Base-by-base conservation (phyloP, 2,797 vertebrate genomes). In the Intellagama lesueurii region DNA sequence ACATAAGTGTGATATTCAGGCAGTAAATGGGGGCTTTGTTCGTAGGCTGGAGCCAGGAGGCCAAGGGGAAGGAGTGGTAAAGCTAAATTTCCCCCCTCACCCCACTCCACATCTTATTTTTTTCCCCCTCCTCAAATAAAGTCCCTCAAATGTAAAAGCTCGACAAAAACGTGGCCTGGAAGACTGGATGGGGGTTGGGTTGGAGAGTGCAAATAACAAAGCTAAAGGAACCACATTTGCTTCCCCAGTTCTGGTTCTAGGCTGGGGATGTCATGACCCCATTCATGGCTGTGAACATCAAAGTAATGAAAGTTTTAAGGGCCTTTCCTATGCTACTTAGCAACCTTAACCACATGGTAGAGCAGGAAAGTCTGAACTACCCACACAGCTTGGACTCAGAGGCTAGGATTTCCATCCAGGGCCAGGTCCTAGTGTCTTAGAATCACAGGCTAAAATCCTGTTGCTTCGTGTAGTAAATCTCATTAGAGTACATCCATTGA, bases 11-110 rank as follows among this genome's bases (percentile, higher is more conserved):
- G 89, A 93, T 93, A 86, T 90, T 92, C 87, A 91, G 87, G 87
- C 28, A 89, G 89, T 94, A 91, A 94, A 94, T 94, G 91, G 93
- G 86, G 83, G 92, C 93, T 93, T 94, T 94, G 94, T 94, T 94
- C 88, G 69, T 87, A 32, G 22, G 88, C 86, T 86, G 77, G 81
- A 81, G 87, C 84, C 22, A 60, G 81, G 87, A 89, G 94, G 91
- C 90, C 92, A 90, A 79, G 90, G 79, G 84, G 60, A 90, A 90
- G 85, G 83, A 81, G 56, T 81, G 78, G 40, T 75, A 47, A 44
- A 87, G 88, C 81, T 85, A 64, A 85, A 89, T 81, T 85, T 28
- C 78, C 60, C 69, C 77, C 90, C 85, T 64, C 95, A 93, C 94
- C 93, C 94, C 92, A 88, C 91, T 91, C 81, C 16, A 95, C 92